phyloP scores from a whole-genome alignment of 2,888 invertebrate species.

The Monoplex corrugatus region DNA sequence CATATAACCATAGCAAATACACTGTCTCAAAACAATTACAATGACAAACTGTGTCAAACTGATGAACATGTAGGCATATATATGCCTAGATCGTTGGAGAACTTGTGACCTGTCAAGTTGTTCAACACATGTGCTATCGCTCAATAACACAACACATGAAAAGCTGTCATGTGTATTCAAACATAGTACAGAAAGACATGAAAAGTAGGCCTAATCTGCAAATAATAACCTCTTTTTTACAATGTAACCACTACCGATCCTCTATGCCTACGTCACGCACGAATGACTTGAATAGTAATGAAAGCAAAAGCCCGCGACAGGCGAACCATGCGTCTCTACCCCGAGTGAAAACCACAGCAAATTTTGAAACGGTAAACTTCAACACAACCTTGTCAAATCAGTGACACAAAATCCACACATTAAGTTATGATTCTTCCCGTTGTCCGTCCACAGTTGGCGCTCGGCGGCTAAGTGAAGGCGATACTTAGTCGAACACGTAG shows the following conservation, averaged over 20 bases:
- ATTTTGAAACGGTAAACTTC: constrained; percentile 42
- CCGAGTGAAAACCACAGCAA: constrained; percentile 46
- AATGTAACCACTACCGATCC: background rate
- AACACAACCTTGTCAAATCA: constrained; percentile 41
- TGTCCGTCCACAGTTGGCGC: constrained; percentile 16
- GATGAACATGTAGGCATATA: too few relatives aligned
- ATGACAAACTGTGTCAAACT: too few relatives aligned
- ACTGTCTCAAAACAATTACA: too few relatives aligned
- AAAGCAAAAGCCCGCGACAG: constrained; percentile 50
- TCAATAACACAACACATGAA: too few relatives aligned
- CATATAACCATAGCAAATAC: too few relatives aligned
- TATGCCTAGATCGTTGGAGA: too few relatives aligned
- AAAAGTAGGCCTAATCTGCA: background rate
- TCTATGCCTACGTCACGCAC: constrained; percentile 58
- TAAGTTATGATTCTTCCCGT: background rate
- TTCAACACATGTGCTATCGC: too few relatives aligned
- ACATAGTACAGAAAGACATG: background rate
- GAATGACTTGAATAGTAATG: constrained; percentile 62
- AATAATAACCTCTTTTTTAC: background rate
- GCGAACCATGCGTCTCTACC: constrained; percentile 51
- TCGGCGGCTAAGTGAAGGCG: background rate
- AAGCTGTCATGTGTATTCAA: too few relatives aligned
- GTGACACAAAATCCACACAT: constrained; percentile 48
- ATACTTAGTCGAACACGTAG: constrained; percentile 40
- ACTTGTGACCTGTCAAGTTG: too few relatives aligned